Conservation (phyloP, 2,888 invertebrate species). For the Cerastoderma edule region DNA sequence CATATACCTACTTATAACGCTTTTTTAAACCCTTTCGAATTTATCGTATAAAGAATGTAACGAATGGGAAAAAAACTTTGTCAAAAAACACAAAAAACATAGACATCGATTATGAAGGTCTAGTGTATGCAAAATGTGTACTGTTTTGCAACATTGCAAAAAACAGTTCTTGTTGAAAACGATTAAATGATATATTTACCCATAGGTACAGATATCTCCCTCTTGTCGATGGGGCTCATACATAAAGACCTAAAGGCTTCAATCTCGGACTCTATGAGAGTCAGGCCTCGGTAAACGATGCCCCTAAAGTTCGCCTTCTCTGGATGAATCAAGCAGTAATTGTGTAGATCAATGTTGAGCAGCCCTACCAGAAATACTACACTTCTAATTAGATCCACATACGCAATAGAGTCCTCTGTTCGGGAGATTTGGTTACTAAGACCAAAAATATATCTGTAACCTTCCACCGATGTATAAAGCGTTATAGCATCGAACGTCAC, state of each 20-base stretch:
- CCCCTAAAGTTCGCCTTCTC: conserved; percentile 53
- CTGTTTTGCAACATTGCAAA: too few relatives aligned
- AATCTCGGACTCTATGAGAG: conserved; percentile 37
- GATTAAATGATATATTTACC: conserved; percentile 50
- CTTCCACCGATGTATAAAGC: conserved; percentile 56
- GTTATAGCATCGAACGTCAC: conserved; percentile 42
- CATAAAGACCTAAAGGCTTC: conserved; percentile 46
- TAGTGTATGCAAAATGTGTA: too few relatives aligned
- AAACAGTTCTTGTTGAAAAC: too few relatives aligned
- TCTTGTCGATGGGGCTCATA: conserved; percentile 44
- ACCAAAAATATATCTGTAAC: conserved; percentile 52
- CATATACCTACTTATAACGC: too few relatives aligned
- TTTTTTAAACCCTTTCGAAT: too few relatives aligned
- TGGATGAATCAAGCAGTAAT: conserved; percentile 60
- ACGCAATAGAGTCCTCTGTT: conserved; percentile 47
- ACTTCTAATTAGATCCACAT: conserved; percentile 51
- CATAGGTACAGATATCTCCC: conserved; percentile 63
- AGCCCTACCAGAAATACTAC: conserved; percentile 65
- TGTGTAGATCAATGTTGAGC: conserved; percentile 65
- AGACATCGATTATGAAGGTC: too few relatives aligned
- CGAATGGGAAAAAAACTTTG: too few relatives aligned
- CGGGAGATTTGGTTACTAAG: conserved; percentile 55
- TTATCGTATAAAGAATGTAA: too few relatives aligned
- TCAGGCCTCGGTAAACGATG: conserved; percentile 57
- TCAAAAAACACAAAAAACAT: too few relatives aligned